Percentiles rank a stretch among this genome's conserved stretches.
Conservation (phyloP, 2,113 vertebrate species). For the Nyctibius bracteatus region DNA sequence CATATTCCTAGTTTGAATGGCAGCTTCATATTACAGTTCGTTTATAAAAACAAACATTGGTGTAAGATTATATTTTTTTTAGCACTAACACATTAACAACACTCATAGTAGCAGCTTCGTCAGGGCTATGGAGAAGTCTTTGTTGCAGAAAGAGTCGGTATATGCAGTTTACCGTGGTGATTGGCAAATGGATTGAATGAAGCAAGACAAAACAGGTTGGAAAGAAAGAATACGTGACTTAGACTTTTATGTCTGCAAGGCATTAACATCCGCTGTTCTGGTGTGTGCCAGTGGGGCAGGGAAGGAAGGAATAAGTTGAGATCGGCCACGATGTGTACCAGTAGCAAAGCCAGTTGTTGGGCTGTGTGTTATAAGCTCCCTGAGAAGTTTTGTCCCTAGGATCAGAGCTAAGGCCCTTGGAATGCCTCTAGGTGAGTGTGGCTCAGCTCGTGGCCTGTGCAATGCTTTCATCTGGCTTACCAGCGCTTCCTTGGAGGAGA, state of each 20-base stretch:
- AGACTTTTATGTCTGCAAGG: not conserved
- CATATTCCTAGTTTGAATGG: not conserved
- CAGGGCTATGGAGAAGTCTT: not conserved
- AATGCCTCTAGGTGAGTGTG: not conserved
- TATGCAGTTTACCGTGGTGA: not conserved
- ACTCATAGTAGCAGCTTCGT: not conserved
- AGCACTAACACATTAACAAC: not conserved
- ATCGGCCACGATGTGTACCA: accelerated
- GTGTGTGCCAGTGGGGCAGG: not conserved
- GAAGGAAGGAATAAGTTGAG: not conserved
- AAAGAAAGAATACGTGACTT: not conserved
- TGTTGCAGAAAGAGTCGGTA: not conserved
- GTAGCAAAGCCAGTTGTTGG: not conserved
- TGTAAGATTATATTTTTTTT: not conserved
- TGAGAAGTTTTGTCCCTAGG: not conserved
- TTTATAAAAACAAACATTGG: not conserved
- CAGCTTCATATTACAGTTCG: not conserved
- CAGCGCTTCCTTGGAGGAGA: not conserved
- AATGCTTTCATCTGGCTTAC: not conserved
- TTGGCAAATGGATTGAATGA: not conserved
- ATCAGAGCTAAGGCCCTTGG: not conserved
- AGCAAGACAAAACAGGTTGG: not conserved
- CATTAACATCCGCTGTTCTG: not conserved
- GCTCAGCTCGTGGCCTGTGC: not conserved
- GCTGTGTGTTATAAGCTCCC: not conserved